Evolutionary conservation across 2,797 vertebrate genomes (phyloP), one percentile per base, ranked within the genome.

Genomic region (Myiotriccus ornatus): DNA sequence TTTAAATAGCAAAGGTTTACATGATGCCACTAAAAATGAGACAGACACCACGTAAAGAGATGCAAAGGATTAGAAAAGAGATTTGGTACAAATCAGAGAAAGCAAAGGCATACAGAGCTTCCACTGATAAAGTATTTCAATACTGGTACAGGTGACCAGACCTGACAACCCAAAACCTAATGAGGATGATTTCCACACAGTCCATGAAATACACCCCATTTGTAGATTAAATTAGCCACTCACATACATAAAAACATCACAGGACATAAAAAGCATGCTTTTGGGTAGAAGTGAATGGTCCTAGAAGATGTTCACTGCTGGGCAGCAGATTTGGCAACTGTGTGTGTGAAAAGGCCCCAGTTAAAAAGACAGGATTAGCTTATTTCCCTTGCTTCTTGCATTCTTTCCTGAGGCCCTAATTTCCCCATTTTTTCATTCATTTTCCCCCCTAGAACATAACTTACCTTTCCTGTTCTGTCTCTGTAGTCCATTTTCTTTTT

Each of bases 131-230:
- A 57, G 12, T 30, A 52, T 67, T 67, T 63, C 49, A 89, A 1
- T 56, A 39, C 7, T 35, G 25, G 28, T 22, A 59, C 0, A 2
- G 20, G n/a, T 41, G 24, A 91, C 11, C 25, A 59, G 75, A 70
- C 20, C 6, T 39, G 43, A 44, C 22, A 15, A 52, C 19, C 19
- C 47, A 44, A 65, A 65, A 62, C 34, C 22, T 30, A 25, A 56
- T 0, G 3, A 19, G 32, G 62, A 32, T 21, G 0, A 50, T 49
- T 93, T 68, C 68, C 11, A 50, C n/a, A 23, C 3, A 2, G 53
- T 17, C 32, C 43, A 35, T 1, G 0, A 71, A 75, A 49, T 11
- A 49, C 14, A 70, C 24, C 23, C 39, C 39, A 7, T 23, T 27
- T 76, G 23, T 3, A 79, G 23, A 46, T 0, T 37, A 23, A 77